Evolutionary conservation across 1,140 invertebrate genomes (phyloP).

Genomic region (Metaphire vulgaris): DNA sequence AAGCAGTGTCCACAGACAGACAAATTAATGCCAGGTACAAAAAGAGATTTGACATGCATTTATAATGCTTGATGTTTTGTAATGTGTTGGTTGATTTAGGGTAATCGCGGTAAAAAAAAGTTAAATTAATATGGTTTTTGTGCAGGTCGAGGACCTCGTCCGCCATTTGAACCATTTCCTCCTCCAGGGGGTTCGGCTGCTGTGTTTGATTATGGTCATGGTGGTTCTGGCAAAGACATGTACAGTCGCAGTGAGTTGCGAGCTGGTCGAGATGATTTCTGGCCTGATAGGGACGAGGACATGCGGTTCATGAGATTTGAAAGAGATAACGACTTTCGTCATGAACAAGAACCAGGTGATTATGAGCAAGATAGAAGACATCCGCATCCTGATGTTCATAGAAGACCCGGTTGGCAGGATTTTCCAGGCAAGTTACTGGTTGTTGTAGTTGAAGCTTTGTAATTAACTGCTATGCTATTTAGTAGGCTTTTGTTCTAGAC

Average conservation of each 20-base stretch:
- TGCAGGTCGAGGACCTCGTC: neutral
- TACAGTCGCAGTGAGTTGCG: neutral
- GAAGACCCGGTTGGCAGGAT: neutral
- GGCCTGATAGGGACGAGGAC: neutral
- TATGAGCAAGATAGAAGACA: neutral
- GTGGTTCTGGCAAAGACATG: constrained; percentile 30
- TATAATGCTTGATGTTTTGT: no score
- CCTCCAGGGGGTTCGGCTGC: constrained; percentile 33
- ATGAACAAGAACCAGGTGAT: neutral
- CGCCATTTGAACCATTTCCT: constrained; percentile 10
- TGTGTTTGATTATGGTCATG: constrained; percentile 42
- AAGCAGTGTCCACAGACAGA: no score
- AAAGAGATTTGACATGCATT: no score
- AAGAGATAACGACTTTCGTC: neutral
- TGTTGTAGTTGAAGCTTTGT: no score
- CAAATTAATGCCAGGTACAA: no score
- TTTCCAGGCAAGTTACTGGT: neutral
- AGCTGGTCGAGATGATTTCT: neutral
- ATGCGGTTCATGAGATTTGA: neutral
- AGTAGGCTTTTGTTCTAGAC: no score
- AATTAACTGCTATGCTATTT: no score
- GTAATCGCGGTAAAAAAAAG: no score
- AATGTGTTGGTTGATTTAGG: no score
- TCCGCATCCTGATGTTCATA: neutral
- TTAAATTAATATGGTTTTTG: no score